Conservation (phyloP, 2,797 vertebrate species). For the Carduelis carduelis region DNA sequence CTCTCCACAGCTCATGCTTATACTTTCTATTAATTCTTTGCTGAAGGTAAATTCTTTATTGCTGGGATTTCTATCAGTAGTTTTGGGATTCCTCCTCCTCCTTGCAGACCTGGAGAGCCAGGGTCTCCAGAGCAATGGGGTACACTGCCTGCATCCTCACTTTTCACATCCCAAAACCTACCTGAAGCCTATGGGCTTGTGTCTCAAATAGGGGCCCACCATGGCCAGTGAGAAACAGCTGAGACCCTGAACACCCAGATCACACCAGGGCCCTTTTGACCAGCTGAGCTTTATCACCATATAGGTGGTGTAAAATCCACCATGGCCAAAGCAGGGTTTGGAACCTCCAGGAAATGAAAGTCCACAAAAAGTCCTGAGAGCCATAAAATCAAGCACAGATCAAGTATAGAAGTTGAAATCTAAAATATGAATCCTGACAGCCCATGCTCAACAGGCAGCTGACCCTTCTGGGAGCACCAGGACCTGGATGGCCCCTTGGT, state of each 20-base stretch:
- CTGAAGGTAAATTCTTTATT: not conserved
- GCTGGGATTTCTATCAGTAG: not conserved
- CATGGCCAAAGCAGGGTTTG: not conserved
- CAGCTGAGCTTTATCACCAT: not conserved
- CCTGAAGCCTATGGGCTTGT: not conserved
- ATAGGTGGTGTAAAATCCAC: not conserved
- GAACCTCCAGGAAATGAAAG: not conserved
- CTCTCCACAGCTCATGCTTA: not conserved
- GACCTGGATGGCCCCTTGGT: not conserved
- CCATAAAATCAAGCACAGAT: not conserved
- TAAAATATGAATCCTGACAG: not conserved
- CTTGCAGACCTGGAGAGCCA: not conserved
- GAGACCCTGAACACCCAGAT: not conserved
- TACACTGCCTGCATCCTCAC: not conserved
- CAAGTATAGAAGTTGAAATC: not conserved
- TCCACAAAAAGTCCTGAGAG: not conserved
- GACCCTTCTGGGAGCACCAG: not conserved
- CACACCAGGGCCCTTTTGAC: not conserved
- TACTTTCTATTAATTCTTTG: not conserved
- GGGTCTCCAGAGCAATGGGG: not conserved
- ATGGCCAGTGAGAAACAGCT: not conserved
- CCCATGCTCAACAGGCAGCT: not conserved
- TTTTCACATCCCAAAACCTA: not conserved
- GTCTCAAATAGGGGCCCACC: not conserved
- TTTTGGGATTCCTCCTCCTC: not conserved